These are phyloP conservation scores for Nymphalis c-album DNA, from an alignment of 2,888 invertebrate genomes.

Conservation along the genomic window DNA sequence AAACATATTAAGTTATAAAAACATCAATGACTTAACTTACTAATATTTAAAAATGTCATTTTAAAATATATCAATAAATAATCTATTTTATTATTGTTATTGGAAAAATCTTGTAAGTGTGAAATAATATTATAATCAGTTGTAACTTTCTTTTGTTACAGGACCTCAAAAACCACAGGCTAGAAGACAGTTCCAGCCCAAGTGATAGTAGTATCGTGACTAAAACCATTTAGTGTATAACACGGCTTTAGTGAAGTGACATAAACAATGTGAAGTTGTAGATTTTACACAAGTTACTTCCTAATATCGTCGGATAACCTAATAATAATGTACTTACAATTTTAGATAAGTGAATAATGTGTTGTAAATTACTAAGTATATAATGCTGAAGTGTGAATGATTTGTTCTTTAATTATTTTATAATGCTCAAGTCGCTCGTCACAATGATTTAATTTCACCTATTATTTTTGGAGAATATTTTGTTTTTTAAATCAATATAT, in stretches of 20 bases:
- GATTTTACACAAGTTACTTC: constrained; percentile 14
- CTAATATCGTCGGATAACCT: constrained; percentile 18
- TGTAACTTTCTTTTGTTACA: constrained; percentile 49
- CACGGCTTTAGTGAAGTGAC: constrained; percentile 69
- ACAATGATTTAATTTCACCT: neutral
- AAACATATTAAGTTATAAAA: too few species aligned
- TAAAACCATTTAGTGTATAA: constrained; percentile 79
- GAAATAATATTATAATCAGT: neutral
- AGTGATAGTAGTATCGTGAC: constrained; percentile 77
- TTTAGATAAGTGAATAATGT: neutral
- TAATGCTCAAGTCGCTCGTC: constrained; percentile 31
- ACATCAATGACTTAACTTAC: too few species aligned
- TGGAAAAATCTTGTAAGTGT: too few species aligned
- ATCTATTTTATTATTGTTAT: too few species aligned
- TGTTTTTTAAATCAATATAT: too few species aligned
- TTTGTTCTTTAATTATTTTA: constrained; percentile 18
- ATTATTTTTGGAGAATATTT: neutral
- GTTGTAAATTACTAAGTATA: constrained; percentile 16
- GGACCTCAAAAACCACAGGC: constrained; percentile 68
- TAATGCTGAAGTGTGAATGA: constrained; percentile 4
- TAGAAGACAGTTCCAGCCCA: constrained; percentile 71
- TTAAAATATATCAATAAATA: too few species aligned
- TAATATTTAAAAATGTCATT: too few species aligned
- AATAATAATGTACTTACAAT: constrained; percentile 23
- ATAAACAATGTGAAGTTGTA: constrained; percentile 34